Base-by-base conservation (phyloP, 1,140 invertebrate genomes). In the Antheraea pernyi region DNA sequence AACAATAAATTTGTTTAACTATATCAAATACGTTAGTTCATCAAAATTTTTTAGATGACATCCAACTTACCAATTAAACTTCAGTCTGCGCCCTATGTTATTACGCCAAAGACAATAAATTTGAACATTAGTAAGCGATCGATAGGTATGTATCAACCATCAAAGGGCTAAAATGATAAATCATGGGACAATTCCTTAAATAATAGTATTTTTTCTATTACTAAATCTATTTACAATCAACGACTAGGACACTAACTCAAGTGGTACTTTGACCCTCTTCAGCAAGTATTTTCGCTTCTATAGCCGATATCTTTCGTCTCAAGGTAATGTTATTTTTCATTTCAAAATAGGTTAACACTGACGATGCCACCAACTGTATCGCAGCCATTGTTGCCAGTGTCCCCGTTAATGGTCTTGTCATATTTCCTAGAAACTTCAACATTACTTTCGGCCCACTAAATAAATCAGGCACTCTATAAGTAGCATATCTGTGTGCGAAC, bases 281-380 rank as follows among this genome's bases (percentile, higher is more conserved):
- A 30, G 6, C 69, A 18, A 72, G 37, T 3, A 83, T 0, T 72
- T 83, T 81, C 8, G 71, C 58, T 79, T 91, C 89, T 19, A 91
- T 81, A 65, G 85, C 81, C 13, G 72, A 19, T 7, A 92, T 68
- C 76, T 91, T 89, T 58, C 19, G 59, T 68, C 73, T 79, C n/a
- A 92, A 19, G 36, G 79, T 75, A 7, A 83, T 67, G 37, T 76
- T 82, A 65, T 90, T 91, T 71, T 70, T 82, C 78, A 88, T 82
- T 88, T 93, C 91, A 39, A 75, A 88, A 61, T 93, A 90, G 7
- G 91, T 90, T 7, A 93, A 68, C 3, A 81, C 53, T 7, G 86
- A 79, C 0, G 85, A 86, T 0, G 81, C 48, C 5, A 89, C 13
- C 8, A 84, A 4, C 68, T 93, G 85, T 0, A 73, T 11, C 10